phyloP scores from a whole-genome alignment of 2,888 invertebrate species.

The Lithophane ornitopus region DNA sequence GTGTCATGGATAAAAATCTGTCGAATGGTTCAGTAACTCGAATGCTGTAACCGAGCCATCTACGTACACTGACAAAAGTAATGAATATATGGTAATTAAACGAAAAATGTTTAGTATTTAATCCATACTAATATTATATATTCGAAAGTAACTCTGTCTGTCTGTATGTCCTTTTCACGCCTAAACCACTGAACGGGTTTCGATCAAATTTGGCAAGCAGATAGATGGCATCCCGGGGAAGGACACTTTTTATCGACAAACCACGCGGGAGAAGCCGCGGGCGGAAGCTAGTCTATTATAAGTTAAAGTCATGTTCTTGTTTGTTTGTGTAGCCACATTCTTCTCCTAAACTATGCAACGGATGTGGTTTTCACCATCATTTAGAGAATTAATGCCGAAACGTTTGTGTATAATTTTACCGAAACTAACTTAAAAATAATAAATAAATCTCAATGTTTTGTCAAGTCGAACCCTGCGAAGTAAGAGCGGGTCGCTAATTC shows the following conservation, averaged over 20 bases:
- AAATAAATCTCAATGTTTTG: neutral
- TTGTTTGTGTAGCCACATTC: neutral
- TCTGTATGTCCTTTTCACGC: too few species aligned
- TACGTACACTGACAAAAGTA: neutral
- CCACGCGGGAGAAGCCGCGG: too few species aligned
- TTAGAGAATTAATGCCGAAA: neutral
- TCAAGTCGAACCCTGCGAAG: neutral
- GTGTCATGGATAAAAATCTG: neutral
- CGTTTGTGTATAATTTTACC: too few species aligned
- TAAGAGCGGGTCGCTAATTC: neutral
- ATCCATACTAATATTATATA: too few species aligned
- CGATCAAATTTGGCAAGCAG: too few species aligned
- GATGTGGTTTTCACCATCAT: neutral
- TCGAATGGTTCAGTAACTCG: neutral
- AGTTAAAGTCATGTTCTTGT: neutral
- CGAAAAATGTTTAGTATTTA: too few species aligned
- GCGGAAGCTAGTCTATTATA: too few species aligned
- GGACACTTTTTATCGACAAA: too few species aligned
- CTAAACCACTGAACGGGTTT: too few species aligned
- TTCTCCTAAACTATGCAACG: neutral
- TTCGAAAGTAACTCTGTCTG: too few species aligned
- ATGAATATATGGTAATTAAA: neutral
- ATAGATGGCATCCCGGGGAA: too few species aligned
- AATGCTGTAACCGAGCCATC: neutral
- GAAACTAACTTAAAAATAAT: neutral